Conservation (phyloP, 2,113 vertebrate genomes). For the Salvelinus alpinus region DNA sequence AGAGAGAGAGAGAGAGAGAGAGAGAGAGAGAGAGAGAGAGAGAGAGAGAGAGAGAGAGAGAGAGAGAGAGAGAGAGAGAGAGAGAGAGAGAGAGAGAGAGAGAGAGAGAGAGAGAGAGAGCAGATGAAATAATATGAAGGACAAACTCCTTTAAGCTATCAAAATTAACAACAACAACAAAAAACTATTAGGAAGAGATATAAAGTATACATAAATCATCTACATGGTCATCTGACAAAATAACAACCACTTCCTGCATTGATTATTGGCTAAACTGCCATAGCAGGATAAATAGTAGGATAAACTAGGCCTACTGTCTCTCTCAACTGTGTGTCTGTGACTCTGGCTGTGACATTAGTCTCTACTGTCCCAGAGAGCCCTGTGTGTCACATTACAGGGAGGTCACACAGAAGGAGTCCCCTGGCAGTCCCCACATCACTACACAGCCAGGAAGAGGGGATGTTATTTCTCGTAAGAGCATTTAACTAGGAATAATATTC, state of each 20-base stretch:
- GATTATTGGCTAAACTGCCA: not conserved
- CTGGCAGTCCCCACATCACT: constrained; percentile 30
- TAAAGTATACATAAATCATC: not conserved
- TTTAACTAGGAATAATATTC: too few relatives aligned
- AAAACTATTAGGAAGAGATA: not conserved
- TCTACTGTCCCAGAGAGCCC: constrained; percentile 28
- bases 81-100: not conserved
- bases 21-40: not conserved
- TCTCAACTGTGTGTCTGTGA: constrained; percentile 21
- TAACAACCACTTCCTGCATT: not conserved
- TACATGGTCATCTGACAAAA: not conserved
- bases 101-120: not conserved
- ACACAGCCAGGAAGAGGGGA: not conserved
- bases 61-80: not conserved
- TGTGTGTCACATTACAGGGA: constrained; percentile 47
- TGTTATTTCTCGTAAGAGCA: too few relatives aligned
- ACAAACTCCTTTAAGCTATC: too few relatives aligned
- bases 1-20: not conserved
- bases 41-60: not conserved
- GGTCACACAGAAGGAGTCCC: constrained; percentile 55
- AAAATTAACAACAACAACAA: too few relatives aligned
- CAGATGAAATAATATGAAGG: not conserved
- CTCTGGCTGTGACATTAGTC: constrained; percentile 33
- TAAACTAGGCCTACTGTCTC: constrained; percentile 20
- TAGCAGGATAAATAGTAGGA: constrained; percentile 8